Conservation (phyloP, 2,888 invertebrate species). For the Tetragonula carbonaria region DNA sequence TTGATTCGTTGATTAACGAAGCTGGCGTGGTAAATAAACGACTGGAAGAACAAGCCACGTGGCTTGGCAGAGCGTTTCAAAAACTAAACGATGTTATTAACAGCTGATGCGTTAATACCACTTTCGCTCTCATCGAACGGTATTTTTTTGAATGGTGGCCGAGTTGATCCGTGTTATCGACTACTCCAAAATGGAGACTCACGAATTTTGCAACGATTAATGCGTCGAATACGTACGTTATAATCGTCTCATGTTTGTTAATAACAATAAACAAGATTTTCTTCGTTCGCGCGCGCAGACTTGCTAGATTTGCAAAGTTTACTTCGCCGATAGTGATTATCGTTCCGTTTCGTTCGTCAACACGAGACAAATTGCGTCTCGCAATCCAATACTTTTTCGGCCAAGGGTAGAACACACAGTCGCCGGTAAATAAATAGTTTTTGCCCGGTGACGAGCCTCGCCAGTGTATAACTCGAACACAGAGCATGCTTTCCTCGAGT, state of each 20-base stretch:
- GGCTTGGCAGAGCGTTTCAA: not conserved
- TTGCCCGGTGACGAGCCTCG: conserved; percentile 6
- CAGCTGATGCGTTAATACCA: conserved; percentile 2
- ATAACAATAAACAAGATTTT: not conserved
- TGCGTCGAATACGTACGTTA: not conserved
- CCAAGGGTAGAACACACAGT: conserved; percentile 31
- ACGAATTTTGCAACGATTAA: not conserved
- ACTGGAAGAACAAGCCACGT: not conserved
- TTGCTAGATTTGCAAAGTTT: not conserved
- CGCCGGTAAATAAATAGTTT: conserved; percentile 47
- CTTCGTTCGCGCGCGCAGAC: too few relatives aligned
- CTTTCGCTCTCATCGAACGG: conserved; percentile 46
- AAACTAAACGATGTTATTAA: not conserved
- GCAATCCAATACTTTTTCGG: conserved; percentile 21
- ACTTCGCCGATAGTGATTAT: not conserved
- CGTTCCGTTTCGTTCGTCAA: not conserved
- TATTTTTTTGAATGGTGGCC: not conserved
- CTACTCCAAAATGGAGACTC: not conserved
- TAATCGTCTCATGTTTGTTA: not conserved
- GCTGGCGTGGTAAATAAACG: not conserved
- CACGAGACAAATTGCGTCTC: conserved; percentile 23
- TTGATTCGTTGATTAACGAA: not conserved
- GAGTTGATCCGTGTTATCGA: not conserved
- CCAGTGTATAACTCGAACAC: not conserved
- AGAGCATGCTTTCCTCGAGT: conserved; percentile 56